phyloP scores from a whole-genome alignment of 2,888 invertebrate species.

The Ecliptopera silaceata region DNA sequence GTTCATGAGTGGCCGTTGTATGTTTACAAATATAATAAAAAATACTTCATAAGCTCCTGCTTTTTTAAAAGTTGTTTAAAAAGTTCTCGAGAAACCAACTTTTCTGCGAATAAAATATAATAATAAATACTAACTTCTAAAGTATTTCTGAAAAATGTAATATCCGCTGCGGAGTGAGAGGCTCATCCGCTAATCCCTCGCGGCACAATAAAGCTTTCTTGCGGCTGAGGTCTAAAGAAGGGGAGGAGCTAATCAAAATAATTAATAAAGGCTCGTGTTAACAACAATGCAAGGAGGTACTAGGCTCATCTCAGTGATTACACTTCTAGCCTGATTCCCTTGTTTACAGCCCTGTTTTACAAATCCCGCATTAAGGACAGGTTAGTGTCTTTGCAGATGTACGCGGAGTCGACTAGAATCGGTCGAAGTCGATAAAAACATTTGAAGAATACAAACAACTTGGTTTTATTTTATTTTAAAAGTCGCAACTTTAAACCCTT shows the following conservation, averaged over 20 bases:
- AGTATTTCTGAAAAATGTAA: conserved; percentile 8
- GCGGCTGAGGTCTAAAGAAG: background rate
- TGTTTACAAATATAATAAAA: too few relatives aligned
- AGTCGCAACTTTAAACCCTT: too few relatives aligned
- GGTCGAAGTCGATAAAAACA: too few relatives aligned
- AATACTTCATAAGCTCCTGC: too few relatives aligned
- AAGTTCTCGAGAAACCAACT: too few relatives aligned
- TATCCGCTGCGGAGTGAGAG: conserved; percentile 16
- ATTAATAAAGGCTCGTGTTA: background rate
- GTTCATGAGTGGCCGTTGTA: too few relatives aligned
- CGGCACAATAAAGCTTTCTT: conserved; percentile 7
- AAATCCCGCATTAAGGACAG: conserved; percentile 18
- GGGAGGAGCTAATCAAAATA: background rate
- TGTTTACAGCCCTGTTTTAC: background rate
- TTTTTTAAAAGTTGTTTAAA: too few relatives aligned
- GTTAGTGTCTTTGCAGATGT: too few relatives aligned
- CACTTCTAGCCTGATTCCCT: background rate
- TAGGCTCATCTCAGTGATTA: background rate
- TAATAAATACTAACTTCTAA: background rate
- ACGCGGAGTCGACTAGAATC: too few relatives aligned
- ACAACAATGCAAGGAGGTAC: background rate
- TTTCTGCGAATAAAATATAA: too few relatives aligned
- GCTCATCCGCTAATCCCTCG: conserved; percentile 18
- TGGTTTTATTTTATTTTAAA: too few relatives aligned
- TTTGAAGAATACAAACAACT: too few relatives aligned